phyloP scores from a whole-genome alignment of 2,797 vertebrate species.

The Danio tinwini region DNA sequence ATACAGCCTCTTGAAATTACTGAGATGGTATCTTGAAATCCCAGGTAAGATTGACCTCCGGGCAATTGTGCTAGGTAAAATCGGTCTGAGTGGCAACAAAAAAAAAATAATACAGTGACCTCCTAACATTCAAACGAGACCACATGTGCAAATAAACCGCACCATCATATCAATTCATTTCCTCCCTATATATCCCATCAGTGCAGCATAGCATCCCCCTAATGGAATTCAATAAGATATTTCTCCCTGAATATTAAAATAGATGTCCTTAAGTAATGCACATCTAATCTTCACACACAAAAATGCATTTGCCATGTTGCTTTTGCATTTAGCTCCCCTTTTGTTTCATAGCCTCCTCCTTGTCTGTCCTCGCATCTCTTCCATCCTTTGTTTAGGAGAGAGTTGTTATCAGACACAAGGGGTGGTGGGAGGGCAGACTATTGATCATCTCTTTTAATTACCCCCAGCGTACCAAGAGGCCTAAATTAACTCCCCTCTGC shows the following conservation, averaged over 20 bases:
- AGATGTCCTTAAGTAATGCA: not conserved
- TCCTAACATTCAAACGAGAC: not conserved
- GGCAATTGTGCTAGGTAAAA: too few species aligned
- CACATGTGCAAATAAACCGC: not conserved
- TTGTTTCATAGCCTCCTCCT: slow-evolving; percentile 8
- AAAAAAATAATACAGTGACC: too few species aligned
- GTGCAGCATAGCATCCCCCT: not conserved
- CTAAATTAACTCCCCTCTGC: slow-evolving; percentile 84
- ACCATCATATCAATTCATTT: not conserved
- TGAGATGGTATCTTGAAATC: too few species aligned
- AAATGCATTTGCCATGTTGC: not conserved
- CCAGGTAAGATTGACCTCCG: too few species aligned
- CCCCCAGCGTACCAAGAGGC: slow-evolving; percentile 80
- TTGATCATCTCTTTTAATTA: slow-evolving; percentile 89
- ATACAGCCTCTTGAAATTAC: too few species aligned
- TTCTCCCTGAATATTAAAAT: not conserved
- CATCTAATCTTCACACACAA: not conserved
- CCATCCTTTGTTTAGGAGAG: slow-evolving; percentile 57
- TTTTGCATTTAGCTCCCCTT: slow-evolving; percentile 6
- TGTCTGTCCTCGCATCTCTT: slow-evolving; percentile 33
- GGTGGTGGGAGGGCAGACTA: slow-evolving; percentile 70
- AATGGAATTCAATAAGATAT: not conserved
- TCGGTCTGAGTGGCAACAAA: too few species aligned
- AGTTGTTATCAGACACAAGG: slow-evolving; percentile 81
- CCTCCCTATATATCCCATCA: not conserved